Base-by-base conservation (phyloP, 2,113 vertebrate species). In the Jacana jacana region DNA sequence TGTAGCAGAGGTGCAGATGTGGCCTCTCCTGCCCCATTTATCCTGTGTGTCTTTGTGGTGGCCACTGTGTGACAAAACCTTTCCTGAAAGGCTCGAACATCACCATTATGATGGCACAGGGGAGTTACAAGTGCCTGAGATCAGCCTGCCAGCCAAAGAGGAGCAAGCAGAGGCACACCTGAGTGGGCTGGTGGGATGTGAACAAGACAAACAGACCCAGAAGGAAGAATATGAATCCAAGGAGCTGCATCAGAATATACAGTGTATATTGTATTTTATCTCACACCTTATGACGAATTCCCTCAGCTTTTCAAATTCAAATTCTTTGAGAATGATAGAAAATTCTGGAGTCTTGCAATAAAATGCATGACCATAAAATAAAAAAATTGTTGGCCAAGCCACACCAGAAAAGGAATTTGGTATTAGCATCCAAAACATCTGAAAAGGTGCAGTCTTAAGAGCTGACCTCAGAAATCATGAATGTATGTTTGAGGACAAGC, bases 11-110 rank as follows among this genome's bases (percentile, higher is more conserved):
- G 2, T 57, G 30, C 13, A 61, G 40, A 49, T 4, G 12, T 48
- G n/a, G 3, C 5, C 18, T 11, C 18, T 80, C 33, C 33, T 18
- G 23, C 22, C 25, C 42, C 0, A 0, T 44, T 24, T n/a, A 6
- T 28, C 11, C 64, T 37, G 18, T 16, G 0, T 5, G 11, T 40
- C 22, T 61, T 65, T 83, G 49, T 65, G 44, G 24, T 3, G 49
- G 40, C 54, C 49, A 58, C 27, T 0, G 0, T 24, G 40, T n/a
- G 68, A 61, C 57, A 64, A 72, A 73, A 40, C 11, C n/a, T 63
- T 63, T 85, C 42, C 70, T 51, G 57, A 60, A 55, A 64, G 28
- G 28, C n/a, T 84, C 10, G 40, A 35, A 40, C n/a, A 19, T 2
- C 9, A 5, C 44, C 30, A 11, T 7, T 7, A 20, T 0, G 2